Evolutionary conservation across 2,888 invertebrate genomes (phyloP), one percentile per base, ranked within the genome.

Genomic region (Mactromeris polynyma): DNA sequence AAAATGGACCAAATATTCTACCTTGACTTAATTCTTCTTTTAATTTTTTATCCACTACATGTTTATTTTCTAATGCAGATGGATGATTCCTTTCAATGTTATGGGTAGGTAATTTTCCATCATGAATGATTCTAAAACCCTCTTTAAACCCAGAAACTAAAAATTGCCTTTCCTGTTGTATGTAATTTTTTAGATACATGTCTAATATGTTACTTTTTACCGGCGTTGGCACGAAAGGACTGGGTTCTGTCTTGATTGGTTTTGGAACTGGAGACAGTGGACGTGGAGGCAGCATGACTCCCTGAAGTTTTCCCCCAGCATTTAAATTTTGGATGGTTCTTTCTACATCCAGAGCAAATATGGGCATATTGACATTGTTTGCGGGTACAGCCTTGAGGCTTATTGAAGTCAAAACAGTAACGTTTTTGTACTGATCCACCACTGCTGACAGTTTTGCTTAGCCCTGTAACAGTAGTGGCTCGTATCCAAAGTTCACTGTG

Each of bases 311-410:
- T 81, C 9, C 31, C 7, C 46, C 82, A 89, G 33, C 85, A 89
- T 19, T 54, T 82, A 54, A 78, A 89, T 11, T 69, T 64, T 2
- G 88, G 88, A 78, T 88, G 88, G 11, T 69, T 58, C 69, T 83
- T 85, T 6, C 78, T 9, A 82, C 88, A 85, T n/a, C n/a, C 11
- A 0, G 26, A 31, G 46, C 88, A 88, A 19, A 69, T 33, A 81
- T 88, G 88, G 17, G 6, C 38, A 33, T 51, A 84, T 21, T 31
- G 7, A 51, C 87, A 87, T 1, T 31, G 7, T 38, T n/a, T 4
- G 3, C 21, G 31, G 26, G 11, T 42, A 79, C 85, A 88, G 17
- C 88, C 88, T 36, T 73, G 26, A 11, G 54, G 26, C n/a, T 88
- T 84, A 54, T 88, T 88, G 42, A 26, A 88, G 9, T 73, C 81